Evolutionary conservation across 2,113 vertebrate genomes (phyloP).

Genomic region (Rhombomys opimus): DNA sequence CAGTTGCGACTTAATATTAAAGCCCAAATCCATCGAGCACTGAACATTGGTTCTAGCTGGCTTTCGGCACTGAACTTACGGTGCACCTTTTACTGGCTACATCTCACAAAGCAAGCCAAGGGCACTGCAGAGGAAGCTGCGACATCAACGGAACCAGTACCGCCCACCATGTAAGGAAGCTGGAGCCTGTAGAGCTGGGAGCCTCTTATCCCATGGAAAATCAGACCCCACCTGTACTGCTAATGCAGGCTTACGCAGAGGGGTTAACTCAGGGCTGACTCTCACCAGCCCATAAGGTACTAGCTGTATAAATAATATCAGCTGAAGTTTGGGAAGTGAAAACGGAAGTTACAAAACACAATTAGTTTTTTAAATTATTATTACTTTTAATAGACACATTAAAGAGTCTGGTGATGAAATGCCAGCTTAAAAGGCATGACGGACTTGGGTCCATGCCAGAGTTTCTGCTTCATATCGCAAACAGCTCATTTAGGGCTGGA

Average conservation of each 20-base stretch:
- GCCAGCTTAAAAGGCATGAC: slow-evolving; percentile 30
- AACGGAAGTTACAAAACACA: not conserved
- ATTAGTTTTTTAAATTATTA: not conserved
- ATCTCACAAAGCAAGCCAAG: not conserved
- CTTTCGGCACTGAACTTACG: not conserved
- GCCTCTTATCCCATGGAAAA: not conserved
- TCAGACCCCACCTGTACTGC: not conserved
- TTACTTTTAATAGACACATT: not conserved
- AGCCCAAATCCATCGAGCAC: not conserved
- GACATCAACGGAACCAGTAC: too few species aligned
- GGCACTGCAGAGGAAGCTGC: not conserved
- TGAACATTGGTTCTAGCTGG: not conserved
- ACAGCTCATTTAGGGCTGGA: not conserved
- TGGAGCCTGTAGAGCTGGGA: not conserved
- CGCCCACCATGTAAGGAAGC: too few species aligned
- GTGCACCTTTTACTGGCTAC: not conserved
- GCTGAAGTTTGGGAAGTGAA: not conserved
- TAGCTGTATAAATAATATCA: not conserved
- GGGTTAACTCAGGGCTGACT: not conserved
- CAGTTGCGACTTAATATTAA: not conserved
- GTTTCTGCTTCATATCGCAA: not conserved
- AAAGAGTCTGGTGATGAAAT: slow-evolving; percentile 41
- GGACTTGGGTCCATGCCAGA: not conserved
- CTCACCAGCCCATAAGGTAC: not conserved
- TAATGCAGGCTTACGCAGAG: not conserved